Conservation (phyloP, 1,140 invertebrate genomes). For the Diorhabda sublineata region DNA sequence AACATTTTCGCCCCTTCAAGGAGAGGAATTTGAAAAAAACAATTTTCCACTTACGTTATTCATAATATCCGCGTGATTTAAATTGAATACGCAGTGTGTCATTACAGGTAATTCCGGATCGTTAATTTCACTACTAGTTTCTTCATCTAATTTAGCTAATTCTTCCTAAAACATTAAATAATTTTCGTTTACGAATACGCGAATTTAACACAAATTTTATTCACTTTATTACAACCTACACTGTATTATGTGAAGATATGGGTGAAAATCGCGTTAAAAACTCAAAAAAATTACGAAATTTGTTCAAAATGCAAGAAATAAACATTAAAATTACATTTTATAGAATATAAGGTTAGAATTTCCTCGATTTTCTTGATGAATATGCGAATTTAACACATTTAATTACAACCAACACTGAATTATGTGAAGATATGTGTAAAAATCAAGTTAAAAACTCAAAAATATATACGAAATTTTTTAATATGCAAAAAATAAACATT, state of each 20-base stretch:
- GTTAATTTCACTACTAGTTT: conserved; percentile 32
- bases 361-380: no score
- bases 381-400: no score
- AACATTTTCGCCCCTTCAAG: not conserved
- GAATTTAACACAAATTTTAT: not conserved
- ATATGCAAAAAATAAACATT: no score
- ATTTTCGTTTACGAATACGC: not conserved
- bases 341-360: no score
- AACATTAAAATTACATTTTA: not conserved
- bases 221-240: not conserved
- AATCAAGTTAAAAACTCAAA: no score
- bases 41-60: conserved; percentile 27
- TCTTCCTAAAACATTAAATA: conserved; percentile 44
- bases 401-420: no score
- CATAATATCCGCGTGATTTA: conserved; percentile 64
- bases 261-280: no score
- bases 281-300: not conserved
- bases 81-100: conserved; percentile 65
- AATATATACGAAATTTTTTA: no score
- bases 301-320: not conserved
- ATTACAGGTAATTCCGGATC: conserved; percentile 54
- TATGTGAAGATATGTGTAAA: not conserved
- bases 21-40: not conserved
- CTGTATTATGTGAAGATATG: not conserved
- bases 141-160: conserved; percentile 49